Percentiles rank a stretch among this genome's conserved stretches.
Evolutionary conservation across 2,888 invertebrate species (phyloP).

Genomic region (Macrosiphum euphorbiae): DNA sequence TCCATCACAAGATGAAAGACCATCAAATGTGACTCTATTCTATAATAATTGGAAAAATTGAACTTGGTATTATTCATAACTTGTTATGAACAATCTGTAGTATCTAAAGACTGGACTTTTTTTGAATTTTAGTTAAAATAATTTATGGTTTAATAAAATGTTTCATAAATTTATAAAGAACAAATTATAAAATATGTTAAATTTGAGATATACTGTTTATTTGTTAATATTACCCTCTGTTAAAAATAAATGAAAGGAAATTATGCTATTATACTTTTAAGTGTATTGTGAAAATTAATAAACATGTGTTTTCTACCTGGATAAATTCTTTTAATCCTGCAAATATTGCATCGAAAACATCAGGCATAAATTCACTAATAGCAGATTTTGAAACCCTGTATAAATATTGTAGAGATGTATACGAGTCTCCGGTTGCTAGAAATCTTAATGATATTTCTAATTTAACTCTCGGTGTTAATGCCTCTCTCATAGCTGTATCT

Average conservation of each 20-base stretch:
- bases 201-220: not conserved
- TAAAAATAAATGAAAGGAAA: not conserved
- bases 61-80: no score
- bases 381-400: slow-evolving; percentile 2
- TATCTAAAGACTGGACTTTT: no score
- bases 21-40: no score
- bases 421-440: slow-evolving; percentile 7
- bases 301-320: not conserved
- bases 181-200: not conserved
- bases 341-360: slow-evolving; percentile 16
- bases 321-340: slow-evolving; percentile 9
- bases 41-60: not conserved
- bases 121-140: not conserved
- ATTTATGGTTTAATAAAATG: no score
- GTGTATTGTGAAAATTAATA: no score
- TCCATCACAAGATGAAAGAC: no score
- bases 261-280: no score
- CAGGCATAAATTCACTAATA: slow-evolving; percentile 3
- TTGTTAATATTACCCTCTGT: not conserved
- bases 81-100: no score
- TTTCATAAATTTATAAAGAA: no score
- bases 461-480: not conserved
- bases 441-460: not conserved
- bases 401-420: not conserved
- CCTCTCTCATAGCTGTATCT: not conserved